Conservation (phyloP, 1,140 invertebrate species). For the Planococcus citri region DNA sequence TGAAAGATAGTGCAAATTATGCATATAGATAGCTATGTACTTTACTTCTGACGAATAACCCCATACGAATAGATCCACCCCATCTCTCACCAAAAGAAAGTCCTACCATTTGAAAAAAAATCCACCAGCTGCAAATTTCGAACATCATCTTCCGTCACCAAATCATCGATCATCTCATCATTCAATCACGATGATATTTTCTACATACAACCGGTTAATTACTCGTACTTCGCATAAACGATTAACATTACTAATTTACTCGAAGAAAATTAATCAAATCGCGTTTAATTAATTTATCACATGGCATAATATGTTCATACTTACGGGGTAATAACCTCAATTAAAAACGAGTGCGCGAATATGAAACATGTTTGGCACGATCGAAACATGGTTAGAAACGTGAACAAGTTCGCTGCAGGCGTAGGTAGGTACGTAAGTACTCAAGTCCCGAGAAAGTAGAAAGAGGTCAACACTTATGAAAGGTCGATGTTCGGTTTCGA, state of each 20-base stretch:
- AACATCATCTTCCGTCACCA: too few relatives aligned
- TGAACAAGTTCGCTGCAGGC: conserved; percentile 12
- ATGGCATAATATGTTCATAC: not conserved
- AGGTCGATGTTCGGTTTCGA: conserved; percentile 7
- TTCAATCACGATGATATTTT: not conserved
- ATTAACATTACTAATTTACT: not conserved
- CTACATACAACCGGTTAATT: not conserved
- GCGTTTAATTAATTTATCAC: conserved; percentile 11
- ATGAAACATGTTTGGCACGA: conserved; percentile 15
- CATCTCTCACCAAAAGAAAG: too few relatives aligned
- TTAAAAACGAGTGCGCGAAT: conserved; percentile 1
- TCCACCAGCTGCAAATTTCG: too few relatives aligned
- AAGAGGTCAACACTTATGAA: conserved; percentile 12
- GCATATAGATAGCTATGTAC: too few relatives aligned
- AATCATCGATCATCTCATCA: too few relatives aligned
- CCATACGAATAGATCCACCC: too few relatives aligned
- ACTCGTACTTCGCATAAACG: not conserved
- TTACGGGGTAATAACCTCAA: conserved; percentile 12
- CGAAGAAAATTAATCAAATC: conserved; percentile 14
- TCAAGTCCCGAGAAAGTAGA: not conserved
- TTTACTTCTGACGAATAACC: too few relatives aligned
- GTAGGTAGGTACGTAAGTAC: not conserved
- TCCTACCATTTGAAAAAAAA: too few relatives aligned
- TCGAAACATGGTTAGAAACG: conserved; percentile 15
- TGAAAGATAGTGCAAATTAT: too few relatives aligned